Evolutionary conservation across 2,113 vertebrate genomes (phyloP).

Genomic region (Ornithorhynchus anatinus): DNA sequence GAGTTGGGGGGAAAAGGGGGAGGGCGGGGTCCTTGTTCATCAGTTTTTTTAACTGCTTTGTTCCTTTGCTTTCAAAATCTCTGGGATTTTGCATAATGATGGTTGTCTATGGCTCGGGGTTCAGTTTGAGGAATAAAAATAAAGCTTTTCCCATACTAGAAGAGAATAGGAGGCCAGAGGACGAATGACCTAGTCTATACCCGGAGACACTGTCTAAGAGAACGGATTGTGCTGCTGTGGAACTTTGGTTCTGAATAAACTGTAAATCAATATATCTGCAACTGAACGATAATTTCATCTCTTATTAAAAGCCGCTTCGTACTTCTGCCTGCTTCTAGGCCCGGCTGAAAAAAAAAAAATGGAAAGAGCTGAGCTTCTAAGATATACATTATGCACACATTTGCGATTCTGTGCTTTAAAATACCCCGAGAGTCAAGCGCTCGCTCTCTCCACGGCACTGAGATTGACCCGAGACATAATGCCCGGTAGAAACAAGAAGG

Average conservation of each 20-base stretch:
- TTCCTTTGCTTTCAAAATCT: no score
- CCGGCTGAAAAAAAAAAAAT: slow-evolving; percentile 63
- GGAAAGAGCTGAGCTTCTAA: slow-evolving; percentile 66
- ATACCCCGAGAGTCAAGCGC: slow-evolving; percentile 43
- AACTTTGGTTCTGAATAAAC: slow-evolving; percentile 38
- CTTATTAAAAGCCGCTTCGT: slow-evolving; percentile 55
- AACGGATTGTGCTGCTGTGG: slow-evolving; percentile 1
- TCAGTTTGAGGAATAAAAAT: slow-evolving; percentile 10
- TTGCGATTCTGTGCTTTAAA: slow-evolving; percentile 44
- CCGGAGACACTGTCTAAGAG: not conserved
- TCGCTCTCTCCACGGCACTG: slow-evolving; percentile 30
- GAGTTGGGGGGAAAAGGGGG: no score
- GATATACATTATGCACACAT: slow-evolving; percentile 41
- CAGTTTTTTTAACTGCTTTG: no score
- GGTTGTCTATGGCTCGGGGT: not conserved
- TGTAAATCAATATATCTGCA: slow-evolving; percentile 42
- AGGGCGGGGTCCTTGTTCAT: no score
- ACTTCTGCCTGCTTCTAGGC: slow-evolving; percentile 66
- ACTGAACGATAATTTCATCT: slow-evolving; percentile 37
- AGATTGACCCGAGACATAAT: slow-evolving; percentile 6
- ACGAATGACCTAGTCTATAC: not conserved
- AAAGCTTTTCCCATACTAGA: not conserved
- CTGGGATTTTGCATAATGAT: not conserved
- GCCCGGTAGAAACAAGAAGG: not conserved
- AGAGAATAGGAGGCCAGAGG: not conserved